These are phyloP conservation scores for Tachina lurida DNA, from an alignment of 2,888 invertebrate species.

Conservation along the genomic window DNA sequence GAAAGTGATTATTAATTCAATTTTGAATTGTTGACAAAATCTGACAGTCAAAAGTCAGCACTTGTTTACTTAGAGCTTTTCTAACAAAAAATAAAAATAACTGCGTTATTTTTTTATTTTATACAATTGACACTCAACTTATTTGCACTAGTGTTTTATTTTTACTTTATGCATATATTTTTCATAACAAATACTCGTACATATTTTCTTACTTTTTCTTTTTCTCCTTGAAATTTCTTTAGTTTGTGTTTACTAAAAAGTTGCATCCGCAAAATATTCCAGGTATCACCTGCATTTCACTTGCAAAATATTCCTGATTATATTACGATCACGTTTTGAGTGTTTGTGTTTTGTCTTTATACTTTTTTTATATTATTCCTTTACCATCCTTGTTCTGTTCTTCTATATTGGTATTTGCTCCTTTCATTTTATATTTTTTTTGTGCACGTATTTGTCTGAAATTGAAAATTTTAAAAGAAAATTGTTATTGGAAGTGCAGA, in stretches of 20 bases:
- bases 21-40: constrained; percentile 50
- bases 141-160: constrained; percentile 21
- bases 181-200: constrained; percentile 43
- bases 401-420: not conserved
- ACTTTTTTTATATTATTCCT: constrained; percentile 40
- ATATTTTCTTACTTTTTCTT: not conserved
- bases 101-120: constrained; percentile 41
- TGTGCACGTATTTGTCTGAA: constrained; percentile 40
- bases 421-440: not conserved
- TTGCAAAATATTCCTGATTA: constrained; percentile 64
- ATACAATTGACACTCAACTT: constrained; percentile 59
- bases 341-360: constrained; percentile 57
- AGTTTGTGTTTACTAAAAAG: constrained; percentile 22
- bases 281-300: constrained; percentile 50
- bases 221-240: not conserved
- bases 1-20: constrained; percentile 50
- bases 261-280: constrained; percentile 36
- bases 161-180: not conserved
- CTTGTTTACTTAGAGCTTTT: constrained; percentile 23
- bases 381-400: constrained; percentile 9
- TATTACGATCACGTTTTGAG: constrained; percentile 69
- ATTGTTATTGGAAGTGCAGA: constrained; percentile 70
- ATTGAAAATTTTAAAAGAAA: constrained; percentile 70
- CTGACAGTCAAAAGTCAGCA: constrained; percentile 49
- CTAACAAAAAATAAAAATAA: constrained; percentile 33